Evolutionary conservation across 2,888 invertebrate species (phyloP), one percentile per base, ranked within the genome.

Genomic region (Trichogramma evanescens): DNA sequence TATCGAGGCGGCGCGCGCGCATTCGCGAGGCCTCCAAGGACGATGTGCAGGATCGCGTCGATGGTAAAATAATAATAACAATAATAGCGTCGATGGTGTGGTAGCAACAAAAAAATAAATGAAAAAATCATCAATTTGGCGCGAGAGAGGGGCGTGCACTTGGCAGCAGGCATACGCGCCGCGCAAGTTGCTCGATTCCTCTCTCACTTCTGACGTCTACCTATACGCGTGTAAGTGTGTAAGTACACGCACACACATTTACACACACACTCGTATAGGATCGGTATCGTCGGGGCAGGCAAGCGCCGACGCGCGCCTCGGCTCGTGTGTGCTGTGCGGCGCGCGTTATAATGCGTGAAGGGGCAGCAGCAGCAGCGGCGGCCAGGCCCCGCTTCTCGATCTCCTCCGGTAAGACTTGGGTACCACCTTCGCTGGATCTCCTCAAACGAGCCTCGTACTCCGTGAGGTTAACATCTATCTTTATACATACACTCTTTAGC

Each of bases 391-490:
- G 68, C 65, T 66, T 67, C 69, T 67, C 67, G 69, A 70, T 67
- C 69, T 70, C 72, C 70, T 68, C 59, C 66, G 61, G 66, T 71
- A 75, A 75, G 76, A 76, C 74, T 73, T 75, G 72, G 71, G 72
- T 70, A 72, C 72, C 75, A 74, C 74, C 73, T 74, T 73, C 74
- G 70, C 71, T 67, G 71, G 70, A 71, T 71, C 63, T 73, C 71
- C 75, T 75, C 78, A 77, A 77, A 78, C 77, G 76, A 73, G 76
- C 72, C 73, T 74, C 74, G 77, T 71, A 74, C 76, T 72, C 73
- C 75, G 76, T 67, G 70, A 72, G 69, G 72, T 70, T 74, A 74
- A 74, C 75, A 74, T 76, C 77, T 72, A 45, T 45, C n/a, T 68
- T 63, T 26, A 64, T 66, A 65, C 57, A 26, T 63, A 66, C 66